These are phyloP conservation scores for Psephotus haematonotus DNA, from an alignment of 2,113 vertebrate genomes.

Conservation along the genomic window DNA sequence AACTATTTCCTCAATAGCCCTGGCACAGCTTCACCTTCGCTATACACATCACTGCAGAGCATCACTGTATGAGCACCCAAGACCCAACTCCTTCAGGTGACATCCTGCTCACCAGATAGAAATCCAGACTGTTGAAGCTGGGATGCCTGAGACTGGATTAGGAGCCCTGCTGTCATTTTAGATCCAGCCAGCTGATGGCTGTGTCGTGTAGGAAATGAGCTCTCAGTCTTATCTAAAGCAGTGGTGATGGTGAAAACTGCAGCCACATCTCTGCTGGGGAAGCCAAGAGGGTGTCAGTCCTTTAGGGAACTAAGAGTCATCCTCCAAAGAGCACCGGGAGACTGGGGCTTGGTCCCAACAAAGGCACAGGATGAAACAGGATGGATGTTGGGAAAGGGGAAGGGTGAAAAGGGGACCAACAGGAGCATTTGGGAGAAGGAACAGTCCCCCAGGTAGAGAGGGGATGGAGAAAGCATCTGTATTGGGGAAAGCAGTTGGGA, in stretches of 20 bases:
- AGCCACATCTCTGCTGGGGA: not conserved
- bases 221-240: not conserved
- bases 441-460: accelerated
- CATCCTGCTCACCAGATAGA: not conserved
- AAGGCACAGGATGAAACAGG: not conserved
- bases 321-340: not conserved
- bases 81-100: not conserved
- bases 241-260: not conserved
- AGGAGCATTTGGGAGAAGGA: not conserved
- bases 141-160: not conserved
- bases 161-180: not conserved
- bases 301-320: not conserved
- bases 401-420: accelerated
- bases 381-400: not conserved
- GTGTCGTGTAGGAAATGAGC: constrained; percentile 23
- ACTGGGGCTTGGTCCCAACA: not conserved
- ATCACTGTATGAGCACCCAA: not conserved
- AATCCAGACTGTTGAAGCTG: not conserved
- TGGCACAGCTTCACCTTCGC: not conserved
- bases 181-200: constrained; percentile 54
- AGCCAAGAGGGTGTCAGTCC: not conserved
- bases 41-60: not conserved
- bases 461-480: not conserved
- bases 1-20: not conserved
- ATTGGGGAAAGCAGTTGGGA: not conserved